Percentiles rank a stretch among this genome's conserved stretches.
phyloP scores from a whole-genome alignment of 2,888 invertebrate species.

The Malacosoma neustria region DNA sequence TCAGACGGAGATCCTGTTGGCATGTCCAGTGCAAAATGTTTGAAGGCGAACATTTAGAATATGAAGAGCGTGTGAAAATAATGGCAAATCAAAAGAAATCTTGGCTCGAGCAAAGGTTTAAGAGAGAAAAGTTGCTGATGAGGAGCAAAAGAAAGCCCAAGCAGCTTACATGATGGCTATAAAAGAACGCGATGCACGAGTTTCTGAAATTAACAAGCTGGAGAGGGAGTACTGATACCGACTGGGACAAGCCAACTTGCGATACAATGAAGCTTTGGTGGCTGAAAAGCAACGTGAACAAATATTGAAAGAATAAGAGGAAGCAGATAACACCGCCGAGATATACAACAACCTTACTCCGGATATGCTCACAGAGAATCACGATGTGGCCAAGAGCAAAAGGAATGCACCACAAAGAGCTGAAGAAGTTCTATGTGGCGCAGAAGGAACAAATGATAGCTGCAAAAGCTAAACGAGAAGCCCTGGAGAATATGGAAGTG shows the following conservation, averaged over 20 bases:
- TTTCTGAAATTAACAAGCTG: conserved; percentile 80
- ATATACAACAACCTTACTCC: conserved; percentile 88
- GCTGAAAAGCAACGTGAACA: conserved; percentile 72
- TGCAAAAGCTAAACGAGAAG: conserved; percentile 74
- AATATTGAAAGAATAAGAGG: conserved; percentile 74
- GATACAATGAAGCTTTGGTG: conserved; percentile 87
- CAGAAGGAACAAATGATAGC: conserved; percentile 84
- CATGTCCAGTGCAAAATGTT: conserved; percentile 91
- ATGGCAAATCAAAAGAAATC: conserved; percentile 87
- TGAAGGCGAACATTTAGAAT: conserved; percentile 87
- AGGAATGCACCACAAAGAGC: conserved; percentile 88
- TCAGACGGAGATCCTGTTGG: conserved; percentile 85
- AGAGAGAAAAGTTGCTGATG: conserved; percentile 76
- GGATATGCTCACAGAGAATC: conserved; percentile 92
- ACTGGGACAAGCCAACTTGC: conserved; percentile 81
- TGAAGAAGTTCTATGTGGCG: conserved; percentile 79
- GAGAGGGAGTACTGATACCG: conserved; percentile 84
- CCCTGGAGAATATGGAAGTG: conserved; percentile 78
- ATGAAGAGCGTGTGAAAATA: conserved; percentile 78
- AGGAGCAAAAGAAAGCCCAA: conserved; percentile 78
- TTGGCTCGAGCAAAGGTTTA: conserved; percentile 88
- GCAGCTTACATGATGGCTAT: conserved; percentile 79
- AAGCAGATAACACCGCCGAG: conserved; percentile 88
- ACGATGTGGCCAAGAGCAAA: conserved; percentile 87
- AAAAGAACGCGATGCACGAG: conserved; percentile 79